Evolutionary conservation across 2,888 invertebrate species (phyloP).

Genomic region (Chloroclystis v-ata): DNA sequence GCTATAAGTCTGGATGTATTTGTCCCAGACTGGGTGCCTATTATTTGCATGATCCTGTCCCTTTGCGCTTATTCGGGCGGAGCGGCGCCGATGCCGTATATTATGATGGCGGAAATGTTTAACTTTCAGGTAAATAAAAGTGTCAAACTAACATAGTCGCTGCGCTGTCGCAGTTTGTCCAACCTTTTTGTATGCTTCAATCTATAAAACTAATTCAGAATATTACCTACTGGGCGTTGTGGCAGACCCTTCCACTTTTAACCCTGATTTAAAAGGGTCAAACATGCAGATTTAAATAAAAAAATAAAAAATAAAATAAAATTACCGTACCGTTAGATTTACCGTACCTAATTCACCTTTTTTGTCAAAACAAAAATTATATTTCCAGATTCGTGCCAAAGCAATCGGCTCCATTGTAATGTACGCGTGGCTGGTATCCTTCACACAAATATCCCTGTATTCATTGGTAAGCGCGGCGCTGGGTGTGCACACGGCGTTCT

Average conservation of each 20-base stretch:
- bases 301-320: too few relatives aligned
- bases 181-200: too few relatives aligned
- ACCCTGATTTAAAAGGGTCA: too few relatives aligned
- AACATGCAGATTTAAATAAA: too few relatives aligned
- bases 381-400: constrained; percentile 54
- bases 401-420: constrained; percentile 51
- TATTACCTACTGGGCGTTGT: too few relatives aligned
- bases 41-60: constrained; percentile 27
- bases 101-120: constrained; percentile 38
- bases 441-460: constrained; percentile 37
- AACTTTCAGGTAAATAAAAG: constrained; percentile 32
- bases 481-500: constrained; percentile 45
- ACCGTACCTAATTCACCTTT: not conserved
- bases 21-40: constrained; percentile 31
- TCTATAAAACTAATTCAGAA: too few relatives aligned
- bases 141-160: too few relatives aligned
- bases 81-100: constrained; percentile 32
- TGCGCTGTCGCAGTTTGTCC: too few relatives aligned
- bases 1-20: constrained; percentile 21
- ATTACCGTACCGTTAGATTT: too few relatives aligned
- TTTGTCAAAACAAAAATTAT: not conserved
- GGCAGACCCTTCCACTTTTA: too few relatives aligned
- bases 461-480: constrained; percentile 33
- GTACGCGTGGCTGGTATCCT: constrained; percentile 54
- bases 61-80: constrained; percentile 33